phyloP scores from a whole-genome alignment of 2,888 invertebrate species.

The Abrostola tripartita region DNA sequence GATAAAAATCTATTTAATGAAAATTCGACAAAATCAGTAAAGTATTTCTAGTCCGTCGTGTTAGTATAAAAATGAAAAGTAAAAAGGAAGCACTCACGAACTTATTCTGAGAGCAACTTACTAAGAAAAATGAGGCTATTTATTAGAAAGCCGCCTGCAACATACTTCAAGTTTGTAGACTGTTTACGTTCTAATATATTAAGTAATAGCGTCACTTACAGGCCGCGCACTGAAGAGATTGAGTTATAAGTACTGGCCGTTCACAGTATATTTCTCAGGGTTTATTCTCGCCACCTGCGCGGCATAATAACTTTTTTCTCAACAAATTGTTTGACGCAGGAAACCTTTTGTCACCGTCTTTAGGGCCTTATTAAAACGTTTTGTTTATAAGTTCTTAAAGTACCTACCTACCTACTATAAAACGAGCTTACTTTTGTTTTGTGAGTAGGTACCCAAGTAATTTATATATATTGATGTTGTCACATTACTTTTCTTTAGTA shows the following conservation, averaged over 20 bases:
- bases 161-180: slow-evolving; percentile 24
- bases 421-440: not conserved
- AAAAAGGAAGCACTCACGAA: not conserved
- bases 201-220: slow-evolving; percentile 36
- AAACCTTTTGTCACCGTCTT: not conserved
- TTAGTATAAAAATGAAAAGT: not conserved
- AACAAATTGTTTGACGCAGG: not conserved
- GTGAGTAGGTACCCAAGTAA: not conserved
- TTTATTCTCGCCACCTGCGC: slow-evolving; percentile 27
- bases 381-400: not conserved
- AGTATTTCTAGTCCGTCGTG: no score
- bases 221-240: slow-evolving; percentile 21
- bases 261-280: slow-evolving; percentile 20
- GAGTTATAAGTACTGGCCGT: slow-evolving; percentile 19
- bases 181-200: slow-evolving; percentile 37
- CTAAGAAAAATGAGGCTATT: slow-evolving; percentile 25
- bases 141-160: slow-evolving; percentile 27
- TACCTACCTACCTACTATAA: no score
- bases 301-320: not conserved
- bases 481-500: no score
- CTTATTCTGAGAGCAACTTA: slow-evolving; percentile 1
- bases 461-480: no score
- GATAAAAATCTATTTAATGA: no score
- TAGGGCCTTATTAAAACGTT: not conserved
- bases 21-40: no score